Base-by-base conservation (phyloP, 2,888 invertebrate genomes). In the Hemistola chrysoprasaria region DNA sequence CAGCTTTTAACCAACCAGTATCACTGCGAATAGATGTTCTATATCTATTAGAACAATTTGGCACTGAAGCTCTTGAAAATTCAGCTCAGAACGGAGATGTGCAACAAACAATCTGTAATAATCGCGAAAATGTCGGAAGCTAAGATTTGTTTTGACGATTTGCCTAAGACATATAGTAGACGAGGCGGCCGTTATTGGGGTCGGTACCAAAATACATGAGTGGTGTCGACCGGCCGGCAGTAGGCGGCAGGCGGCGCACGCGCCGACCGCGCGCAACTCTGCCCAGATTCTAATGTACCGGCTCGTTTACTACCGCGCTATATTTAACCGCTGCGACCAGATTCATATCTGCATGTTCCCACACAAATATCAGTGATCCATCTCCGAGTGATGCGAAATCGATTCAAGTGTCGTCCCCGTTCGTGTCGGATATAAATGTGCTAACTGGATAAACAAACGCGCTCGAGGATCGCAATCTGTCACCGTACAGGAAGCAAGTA, bases 121-220 rank as follows among this genome's bases (percentile, higher is more conserved):
- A 44, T 38, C 36, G 40, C 42, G 31, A 44, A 44, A 44, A 36
- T 30, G 37, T 34, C 47, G 44, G 52, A 53, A 50, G 45, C 38
- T 47, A 39, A 43, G 62, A 61, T 75, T 69, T 79, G 78, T 84
- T 81, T 80, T 81, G 81, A 83, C 74, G 85, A 86, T 80, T 78
- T 70, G 74, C 72, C 64, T 55, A 80, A 87, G 82, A 87, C 80
- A 84, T 79, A 87, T 86, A 71, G 85, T 82, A 77, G 79, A 85
- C 83, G 72, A 79, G 76, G 75, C 84, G 82, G 64, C 66, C 74
- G 78, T 58, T 79, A 87, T 85, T 84, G 87, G 81, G 88, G 88
- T 84, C 88, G 86, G 73, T 80, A 84, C 88, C 67, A 78, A 88
- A 88, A 88, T 87, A 87, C 82, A 81, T 78, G 76, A 70, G 74